A percentile compares a stretch with the other conserved stretches of the same genome.
Evolutionary conservation across 2,113 vertebrate genomes (phyloP).

Genomic region (Neomonachus schauinslandi): DNA sequence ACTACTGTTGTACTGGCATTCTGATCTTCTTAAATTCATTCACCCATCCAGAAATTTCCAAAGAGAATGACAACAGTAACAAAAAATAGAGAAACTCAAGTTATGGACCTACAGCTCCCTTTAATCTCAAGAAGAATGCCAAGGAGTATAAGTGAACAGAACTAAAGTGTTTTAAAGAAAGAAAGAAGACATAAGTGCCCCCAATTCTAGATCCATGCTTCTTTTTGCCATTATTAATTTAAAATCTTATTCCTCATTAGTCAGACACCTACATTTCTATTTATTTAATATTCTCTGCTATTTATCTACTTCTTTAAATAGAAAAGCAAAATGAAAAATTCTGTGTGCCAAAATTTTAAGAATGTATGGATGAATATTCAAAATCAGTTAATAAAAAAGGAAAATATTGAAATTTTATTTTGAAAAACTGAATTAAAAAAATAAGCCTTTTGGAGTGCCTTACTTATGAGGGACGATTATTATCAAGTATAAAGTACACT

Average conservation of each 20-base stretch:
- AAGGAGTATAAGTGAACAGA: background rate
- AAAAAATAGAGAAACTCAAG: background rate
- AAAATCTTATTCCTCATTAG: slow-evolving; percentile 39
- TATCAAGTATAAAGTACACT: slow-evolving; percentile 20
- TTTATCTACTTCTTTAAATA: slow-evolving; percentile 35
- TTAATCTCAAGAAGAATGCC: slow-evolving; percentile 73
- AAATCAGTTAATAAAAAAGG: slow-evolving; percentile 43
- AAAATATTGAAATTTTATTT: background rate
- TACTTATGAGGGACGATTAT: slow-evolving; percentile 21
- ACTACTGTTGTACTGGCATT: slow-evolving; percentile 21
- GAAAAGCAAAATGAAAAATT: slow-evolving; percentile 35
- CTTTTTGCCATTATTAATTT: slow-evolving; percentile 74
- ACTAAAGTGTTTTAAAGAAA: slow-evolving; percentile 79
- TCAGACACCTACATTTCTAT: slow-evolving; percentile 33
- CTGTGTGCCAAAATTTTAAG: slow-evolving; percentile 39
- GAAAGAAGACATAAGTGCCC: slow-evolving; percentile 82
- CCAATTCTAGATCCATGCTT: slow-evolving; percentile 83
- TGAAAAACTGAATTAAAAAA: slow-evolving; percentile 48
- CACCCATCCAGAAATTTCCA: background rate
- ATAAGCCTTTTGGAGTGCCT: background rate
- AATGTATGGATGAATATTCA: slow-evolving; percentile 5
- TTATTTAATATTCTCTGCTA: slow-evolving; percentile 45
- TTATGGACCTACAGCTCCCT: slow-evolving; percentile 39
- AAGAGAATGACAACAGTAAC: background rate
- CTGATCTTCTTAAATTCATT: slow-evolving; percentile 51